Evolutionary conservation across 2,797 vertebrate genomes (phyloP).

Genomic region (Salarias fasciatus): DNA sequence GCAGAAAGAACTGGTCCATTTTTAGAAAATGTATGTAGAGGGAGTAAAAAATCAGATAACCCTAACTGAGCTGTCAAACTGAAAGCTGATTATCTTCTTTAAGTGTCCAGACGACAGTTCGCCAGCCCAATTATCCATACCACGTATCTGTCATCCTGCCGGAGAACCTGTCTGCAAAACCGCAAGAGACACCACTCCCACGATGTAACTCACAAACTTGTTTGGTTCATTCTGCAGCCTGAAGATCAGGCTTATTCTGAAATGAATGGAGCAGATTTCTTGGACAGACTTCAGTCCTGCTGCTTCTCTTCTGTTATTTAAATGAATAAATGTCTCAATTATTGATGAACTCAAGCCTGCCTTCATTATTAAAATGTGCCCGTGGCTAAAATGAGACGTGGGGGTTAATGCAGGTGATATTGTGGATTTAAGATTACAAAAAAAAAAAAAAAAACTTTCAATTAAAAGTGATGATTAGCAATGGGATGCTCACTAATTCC

Average conservation of each 20-base stretch:
- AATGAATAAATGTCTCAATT: constrained; percentile 77
- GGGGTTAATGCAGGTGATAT: constrained; percentile 68
- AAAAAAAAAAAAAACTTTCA: constrained; percentile 48
- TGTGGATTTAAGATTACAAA: constrained; percentile 36
- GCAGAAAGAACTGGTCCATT: constrained; percentile 18
- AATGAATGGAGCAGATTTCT: constrained; percentile 39
- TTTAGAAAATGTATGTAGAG: constrained; percentile 30
- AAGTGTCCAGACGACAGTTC: constrained; percentile 63
- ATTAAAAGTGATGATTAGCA: constrained; percentile 72
- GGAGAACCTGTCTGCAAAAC: constrained; percentile 49
- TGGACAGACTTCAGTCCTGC: constrained; percentile 43
- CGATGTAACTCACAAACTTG: constrained; percentile 43
- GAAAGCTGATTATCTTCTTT: constrained; percentile 69
- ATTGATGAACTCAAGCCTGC: constrained; percentile 70
- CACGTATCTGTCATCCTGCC: constrained; percentile 55
- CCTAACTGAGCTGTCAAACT: constrained; percentile 63
- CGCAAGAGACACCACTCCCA: constrained; percentile 41
- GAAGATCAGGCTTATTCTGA: constrained; percentile 42
- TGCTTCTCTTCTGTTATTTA: constrained; percentile 71
- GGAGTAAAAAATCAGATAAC: constrained; percentile 8
- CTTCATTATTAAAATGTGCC: constrained; percentile 79
- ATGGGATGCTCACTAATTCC: constrained; percentile 6
- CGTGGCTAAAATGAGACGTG: constrained; percentile 60
- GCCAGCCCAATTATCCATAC: constrained; percentile 62
- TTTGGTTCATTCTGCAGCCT: constrained; percentile 44